These are phyloP conservation scores for Chelidonichthys spinosus DNA, from an alignment of 2,797 vertebrate species.

Conservation along the genomic window DNA sequence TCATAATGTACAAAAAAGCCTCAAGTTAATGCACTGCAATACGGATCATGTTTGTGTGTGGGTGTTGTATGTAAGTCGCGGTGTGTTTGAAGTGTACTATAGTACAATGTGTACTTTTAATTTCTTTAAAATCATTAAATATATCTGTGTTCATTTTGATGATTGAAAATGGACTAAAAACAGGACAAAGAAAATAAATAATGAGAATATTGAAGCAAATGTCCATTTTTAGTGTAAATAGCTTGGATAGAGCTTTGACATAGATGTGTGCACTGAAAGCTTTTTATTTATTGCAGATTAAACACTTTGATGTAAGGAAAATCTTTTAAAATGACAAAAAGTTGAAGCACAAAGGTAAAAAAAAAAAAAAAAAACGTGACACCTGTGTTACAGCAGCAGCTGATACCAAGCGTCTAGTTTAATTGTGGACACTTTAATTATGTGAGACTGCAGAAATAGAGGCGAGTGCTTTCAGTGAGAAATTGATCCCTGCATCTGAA, in stretches of 20 bases:
- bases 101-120: neutral
- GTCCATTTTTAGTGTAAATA: neutral
- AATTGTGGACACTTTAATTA: constrained; percentile 76
- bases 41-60: constrained; percentile 47
- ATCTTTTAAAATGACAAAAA: neutral
- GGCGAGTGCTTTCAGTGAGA: constrained; percentile 38
- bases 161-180: neutral
- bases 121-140: neutral
- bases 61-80: constrained; percentile 43
- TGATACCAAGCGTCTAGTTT: constrained; percentile 57
- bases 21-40: constrained; percentile 32
- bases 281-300: neutral
- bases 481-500: constrained; percentile 56
- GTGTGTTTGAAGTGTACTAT: constrained; percentile 3
- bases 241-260: neutral
- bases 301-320: neutral
- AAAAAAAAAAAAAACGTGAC: constrained; percentile 28
- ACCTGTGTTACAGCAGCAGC: constrained; percentile 33
- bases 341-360: neutral
- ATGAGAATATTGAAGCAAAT: neutral
- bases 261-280: neutral
- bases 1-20: constrained; percentile 51
- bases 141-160: neutral
- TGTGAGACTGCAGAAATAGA: constrained; percentile 60
- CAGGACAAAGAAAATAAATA: neutral